A percentile compares a stretch with the other conserved stretches of the same genome.
phyloP scores from a whole-genome alignment of 92 coral and sea anemone genomes.

The Montipora capitata region DNA sequence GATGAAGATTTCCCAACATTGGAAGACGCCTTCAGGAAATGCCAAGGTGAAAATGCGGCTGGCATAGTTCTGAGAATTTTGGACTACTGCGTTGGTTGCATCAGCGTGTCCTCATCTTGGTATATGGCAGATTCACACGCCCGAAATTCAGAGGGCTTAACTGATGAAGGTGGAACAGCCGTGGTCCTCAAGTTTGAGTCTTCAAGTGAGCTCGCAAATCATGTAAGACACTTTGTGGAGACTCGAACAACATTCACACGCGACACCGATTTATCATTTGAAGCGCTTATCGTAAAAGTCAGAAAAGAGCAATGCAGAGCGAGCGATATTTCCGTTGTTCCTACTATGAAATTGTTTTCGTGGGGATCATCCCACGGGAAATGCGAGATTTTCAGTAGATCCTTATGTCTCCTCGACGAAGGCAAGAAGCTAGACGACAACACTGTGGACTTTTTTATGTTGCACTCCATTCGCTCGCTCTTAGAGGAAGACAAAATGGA shows the following conservation, averaged over 20 bases:
- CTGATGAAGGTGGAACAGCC: conserved; percentile 4
- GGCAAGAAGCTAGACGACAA: background rate
- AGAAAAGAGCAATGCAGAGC: background rate
- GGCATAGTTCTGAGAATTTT: conserved; percentile 6
- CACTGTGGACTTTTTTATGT: background rate
- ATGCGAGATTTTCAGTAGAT: background rate
- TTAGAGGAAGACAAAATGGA: background rate
- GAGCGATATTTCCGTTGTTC: background rate
- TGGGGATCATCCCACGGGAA: background rate
- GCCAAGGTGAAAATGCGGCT: background rate
- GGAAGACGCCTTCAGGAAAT: background rate
- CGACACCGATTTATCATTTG: background rate
- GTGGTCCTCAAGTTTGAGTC: conserved; percentile 5
- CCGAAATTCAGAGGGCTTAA: background rate
- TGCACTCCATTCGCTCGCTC: background rate
- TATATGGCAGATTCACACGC: conserved; percentile 6
- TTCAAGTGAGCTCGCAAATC: background rate
- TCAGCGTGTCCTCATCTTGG: background rate
- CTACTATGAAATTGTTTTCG: background rate
- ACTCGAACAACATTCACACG: background rate
- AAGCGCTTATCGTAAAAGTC: background rate
- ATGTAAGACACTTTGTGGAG: background rate
- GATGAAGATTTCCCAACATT: background rate
- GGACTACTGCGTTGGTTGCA: conserved; percentile 14
- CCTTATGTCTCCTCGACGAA: background rate